Evolutionary conservation across 1,140 invertebrate species (phyloP), one percentile per base, ranked within the genome.

Genomic region (Onthophagus taurus): DNA sequence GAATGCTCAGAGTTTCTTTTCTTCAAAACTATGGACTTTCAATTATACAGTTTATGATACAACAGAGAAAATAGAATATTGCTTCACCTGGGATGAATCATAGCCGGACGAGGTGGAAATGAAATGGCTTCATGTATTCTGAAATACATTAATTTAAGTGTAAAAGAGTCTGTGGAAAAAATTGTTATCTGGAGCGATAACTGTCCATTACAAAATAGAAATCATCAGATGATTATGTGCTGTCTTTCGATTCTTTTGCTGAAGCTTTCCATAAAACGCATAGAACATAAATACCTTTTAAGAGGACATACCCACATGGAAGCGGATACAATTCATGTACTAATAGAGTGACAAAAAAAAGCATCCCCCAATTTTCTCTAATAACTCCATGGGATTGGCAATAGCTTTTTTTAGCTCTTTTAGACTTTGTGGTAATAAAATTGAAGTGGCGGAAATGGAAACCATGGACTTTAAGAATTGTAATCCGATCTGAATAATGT

Each of bases 271-370:
- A 47, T 42, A 42, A 42, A 42, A 47, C 35, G 31, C 23, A 47
- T 47, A 35, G 45, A 47, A 43, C 33, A 47, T 43, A 47, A 42
- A 17, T 47, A 47, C 31, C 31, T 47, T 43, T 43, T 47, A 42
- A 19, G 38, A 43, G 45, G 38, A 43, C 31, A 47, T 36, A 35
- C 38, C 12, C 33, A 35, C 39, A 42, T 47, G 39, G 39, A 47
- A n/a, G 18, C 41, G 45, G 45, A 43, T 42, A 47, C 45, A 35
- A 43, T 47, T 47, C 38, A 47, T 47, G 14, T 39, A 44, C 36
- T n/a, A 39, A 38, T 45, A 45, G 44, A 39, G 39, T 9, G 36
- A 45, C 34, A 47, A 47, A 49, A 55, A 42, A 57, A 57, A 47
- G 34, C 12, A 24, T 42, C 42, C n/a, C 26, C 35, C 21, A 42